phyloP scores from a whole-genome alignment of 2,888 invertebrate genomes.

The Adineta ricciae region DNA sequence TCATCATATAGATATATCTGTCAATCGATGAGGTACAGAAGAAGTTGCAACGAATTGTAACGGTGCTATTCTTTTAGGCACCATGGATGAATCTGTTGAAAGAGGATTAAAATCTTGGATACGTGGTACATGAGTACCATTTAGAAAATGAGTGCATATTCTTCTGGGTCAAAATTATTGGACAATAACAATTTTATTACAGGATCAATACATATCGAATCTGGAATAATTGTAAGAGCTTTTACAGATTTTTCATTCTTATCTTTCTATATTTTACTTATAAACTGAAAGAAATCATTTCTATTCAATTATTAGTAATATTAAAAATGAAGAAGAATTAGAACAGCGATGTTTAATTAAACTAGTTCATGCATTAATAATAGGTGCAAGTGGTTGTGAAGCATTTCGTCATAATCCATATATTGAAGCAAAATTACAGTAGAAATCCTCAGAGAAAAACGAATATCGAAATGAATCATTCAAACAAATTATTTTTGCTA shows the following conservation, averaged over 20 bases:
- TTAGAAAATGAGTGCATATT: neutral
- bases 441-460: neutral
- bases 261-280: neutral
- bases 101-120: constrained; percentile 1
- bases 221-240: neutral
- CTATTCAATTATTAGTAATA: neutral
- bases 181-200: neutral
- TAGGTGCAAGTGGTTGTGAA: neutral
- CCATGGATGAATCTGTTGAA: neutral
- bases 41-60: constrained; percentile 3
- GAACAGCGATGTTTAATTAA: neutral
- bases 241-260: neutral
- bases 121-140: neutral
- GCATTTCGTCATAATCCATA: neutral
- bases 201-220: neutral
- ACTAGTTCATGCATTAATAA: neutral
- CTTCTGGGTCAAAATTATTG: neutral
- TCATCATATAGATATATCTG: neutral
- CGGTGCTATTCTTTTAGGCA: neutral
- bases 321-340: neutral
- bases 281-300: neutral
- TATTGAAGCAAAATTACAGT: neutral
- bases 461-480: neutral
- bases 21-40: neutral
- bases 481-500: neutral